Evolutionary conservation across 2,113 vertebrate genomes (phyloP).

Genomic region (Mungos mungo): DNA sequence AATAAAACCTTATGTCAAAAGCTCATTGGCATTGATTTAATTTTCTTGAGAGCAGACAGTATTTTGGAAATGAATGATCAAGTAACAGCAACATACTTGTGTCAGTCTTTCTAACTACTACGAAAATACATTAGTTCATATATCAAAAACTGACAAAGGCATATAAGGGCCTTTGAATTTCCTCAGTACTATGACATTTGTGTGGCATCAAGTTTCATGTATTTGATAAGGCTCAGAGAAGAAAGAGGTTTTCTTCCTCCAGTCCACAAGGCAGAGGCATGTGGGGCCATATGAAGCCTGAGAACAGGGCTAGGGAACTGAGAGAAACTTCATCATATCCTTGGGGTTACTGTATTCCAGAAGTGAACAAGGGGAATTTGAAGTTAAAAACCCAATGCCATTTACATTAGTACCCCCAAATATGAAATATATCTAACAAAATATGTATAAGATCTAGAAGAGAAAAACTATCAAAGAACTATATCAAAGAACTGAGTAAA

Average conservation of each 20-base stretch:
- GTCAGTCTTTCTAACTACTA: neutral
- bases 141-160: neutral
- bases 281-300: neutral
- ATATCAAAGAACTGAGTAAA: neutral
- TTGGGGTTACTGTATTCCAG: neutral
- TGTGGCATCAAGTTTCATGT: neutral
- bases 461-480: neutral
- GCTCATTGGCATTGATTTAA: neutral
- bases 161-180: neutral
- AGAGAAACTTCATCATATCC: neutral
- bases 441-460: neutral
- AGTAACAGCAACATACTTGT: neutral
- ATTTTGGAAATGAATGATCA: slow-evolving; percentile 10
- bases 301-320: neutral
- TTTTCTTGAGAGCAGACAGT: neutral
- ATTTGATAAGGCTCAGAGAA: neutral
- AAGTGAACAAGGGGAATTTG: neutral
- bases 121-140: neutral
- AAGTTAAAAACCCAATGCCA: neutral
- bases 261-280: neutral
- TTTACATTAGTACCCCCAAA: neutral
- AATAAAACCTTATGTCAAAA: neutral
- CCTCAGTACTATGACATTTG: neutral
- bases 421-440: slow-evolving; percentile 13
- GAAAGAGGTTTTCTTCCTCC: neutral